phyloP scores from a whole-genome alignment of 2,888 invertebrate species.

The Leucophora obtusa region DNA sequence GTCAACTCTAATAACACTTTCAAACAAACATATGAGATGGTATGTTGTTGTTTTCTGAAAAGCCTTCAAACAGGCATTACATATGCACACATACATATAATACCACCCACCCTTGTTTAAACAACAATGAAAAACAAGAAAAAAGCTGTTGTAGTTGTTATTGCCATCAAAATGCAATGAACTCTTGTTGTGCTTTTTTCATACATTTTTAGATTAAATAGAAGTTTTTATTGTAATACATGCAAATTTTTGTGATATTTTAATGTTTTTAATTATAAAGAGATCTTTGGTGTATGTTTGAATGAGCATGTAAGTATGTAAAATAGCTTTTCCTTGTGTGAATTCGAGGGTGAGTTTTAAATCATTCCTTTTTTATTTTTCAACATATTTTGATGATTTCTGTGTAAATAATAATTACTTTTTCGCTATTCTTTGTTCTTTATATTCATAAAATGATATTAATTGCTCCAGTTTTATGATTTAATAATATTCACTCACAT shows the following conservation, averaged over 20 bases:
- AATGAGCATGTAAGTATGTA: too few relatives aligned
- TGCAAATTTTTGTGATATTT: constrained; percentile 25
- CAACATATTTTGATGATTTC: constrained; percentile 26
- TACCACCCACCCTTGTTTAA: constrained; percentile 61
- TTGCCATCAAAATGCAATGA: constrained; percentile 76
- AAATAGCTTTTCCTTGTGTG: not conserved
- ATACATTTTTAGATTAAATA: constrained; percentile 39
- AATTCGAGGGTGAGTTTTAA: constrained; percentile 52
- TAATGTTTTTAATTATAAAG: constrained; percentile 29
- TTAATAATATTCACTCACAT: not conserved
- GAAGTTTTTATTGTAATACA: constrained; percentile 33
- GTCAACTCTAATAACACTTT: constrained; percentile 61
- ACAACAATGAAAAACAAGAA: constrained; percentile 21
- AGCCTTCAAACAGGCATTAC: constrained; percentile 31
- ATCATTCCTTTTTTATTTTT: constrained; percentile 31
- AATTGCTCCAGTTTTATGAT: constrained; percentile 35
- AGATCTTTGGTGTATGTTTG: not conserved
- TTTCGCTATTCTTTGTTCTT: constrained; percentile 3
- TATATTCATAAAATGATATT: constrained; percentile 16
- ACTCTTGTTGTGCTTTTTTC: constrained; percentile 69
- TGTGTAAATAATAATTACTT: constrained; percentile 26
- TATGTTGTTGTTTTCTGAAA: constrained; percentile 41
- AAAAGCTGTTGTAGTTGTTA: constrained; percentile 67
- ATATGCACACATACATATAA: not conserved
- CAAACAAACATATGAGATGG: constrained; percentile 56